A percentile compares a stretch with the other conserved stretches of the same genome.
phyloP scores from a whole-genome alignment of 2,888 invertebrate genomes.

The Volucella zonaria region DNA sequence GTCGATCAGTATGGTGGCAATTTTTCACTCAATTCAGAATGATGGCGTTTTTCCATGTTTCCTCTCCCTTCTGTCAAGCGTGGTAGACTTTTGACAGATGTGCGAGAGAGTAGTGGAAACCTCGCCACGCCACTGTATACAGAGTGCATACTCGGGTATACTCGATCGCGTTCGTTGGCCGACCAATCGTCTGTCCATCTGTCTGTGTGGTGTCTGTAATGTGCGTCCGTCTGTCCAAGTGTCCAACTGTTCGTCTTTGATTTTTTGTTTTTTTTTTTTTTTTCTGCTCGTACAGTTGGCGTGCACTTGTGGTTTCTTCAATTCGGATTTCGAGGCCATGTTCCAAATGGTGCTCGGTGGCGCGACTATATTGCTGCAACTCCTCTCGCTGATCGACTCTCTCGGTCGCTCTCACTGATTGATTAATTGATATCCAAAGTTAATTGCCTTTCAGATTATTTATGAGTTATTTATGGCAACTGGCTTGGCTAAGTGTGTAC shows the following conservation, averaged over 20 bases:
- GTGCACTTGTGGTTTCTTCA: constrained; percentile 60
- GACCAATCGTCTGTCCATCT: constrained; percentile 71
- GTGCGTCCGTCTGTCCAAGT: constrained; percentile 47
- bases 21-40: constrained; percentile 72
- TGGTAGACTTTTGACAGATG: constrained; percentile 55
- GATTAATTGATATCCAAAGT: constrained; percentile 80
- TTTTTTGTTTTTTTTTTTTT: background rate
- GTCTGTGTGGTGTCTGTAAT: constrained; percentile 49
- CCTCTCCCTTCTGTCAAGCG: constrained; percentile 2
- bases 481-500: constrained; percentile 48
- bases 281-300: constrained; percentile 33
- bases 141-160: background rate
- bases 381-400: constrained; percentile 68
- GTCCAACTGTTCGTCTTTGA: constrained; percentile 33
- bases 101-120: constrained; percentile 60
- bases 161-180: constrained; percentile 30
- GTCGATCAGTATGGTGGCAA: constrained; percentile 73
- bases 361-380: constrained; percentile 23
- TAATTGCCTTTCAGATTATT: constrained; percentile 79
- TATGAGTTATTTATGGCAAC: constrained; percentile 76
- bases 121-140: constrained; percentile 67
- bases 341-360: constrained; percentile 52
- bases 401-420: constrained; percentile 77
- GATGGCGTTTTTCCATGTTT: constrained; percentile 68
- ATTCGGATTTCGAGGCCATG: constrained; percentile 71